Percentiles rank a stretch among this genome's conserved stretches.
Evolutionary conservation across 2,797 vertebrate species (phyloP).

Genomic region (Periparus ater): DNA sequence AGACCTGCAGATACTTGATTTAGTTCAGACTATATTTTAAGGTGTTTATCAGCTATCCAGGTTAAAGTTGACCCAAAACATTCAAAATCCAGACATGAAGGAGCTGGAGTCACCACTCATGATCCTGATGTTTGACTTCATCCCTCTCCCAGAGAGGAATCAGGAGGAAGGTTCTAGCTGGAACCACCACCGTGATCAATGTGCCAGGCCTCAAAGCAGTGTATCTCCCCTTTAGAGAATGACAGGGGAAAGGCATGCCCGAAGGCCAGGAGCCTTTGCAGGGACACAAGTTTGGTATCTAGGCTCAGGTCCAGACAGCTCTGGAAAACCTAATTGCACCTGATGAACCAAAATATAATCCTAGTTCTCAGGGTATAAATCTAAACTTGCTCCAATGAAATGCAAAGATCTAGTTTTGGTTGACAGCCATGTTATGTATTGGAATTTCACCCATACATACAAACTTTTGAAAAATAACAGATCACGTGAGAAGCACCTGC

Average conservation of each 20-base stretch:
- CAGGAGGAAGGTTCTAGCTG: not conserved
- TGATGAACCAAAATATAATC: not conserved
- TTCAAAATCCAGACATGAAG: not conserved
- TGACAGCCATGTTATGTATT: not conserved
- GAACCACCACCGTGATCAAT: not conserved
- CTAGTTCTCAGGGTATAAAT: not conserved
- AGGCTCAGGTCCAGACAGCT: not conserved
- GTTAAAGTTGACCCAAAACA: not conserved
- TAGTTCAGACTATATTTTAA: not conserved
- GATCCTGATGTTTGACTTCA: not conserved
- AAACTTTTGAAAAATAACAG: not conserved
- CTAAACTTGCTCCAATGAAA: not conserved
- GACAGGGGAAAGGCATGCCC: not conserved
- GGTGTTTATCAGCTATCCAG: not conserved
- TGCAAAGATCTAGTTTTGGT: not conserved
- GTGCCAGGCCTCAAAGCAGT: not conserved
- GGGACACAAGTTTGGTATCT: not conserved
- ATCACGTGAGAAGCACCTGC: not conserved
- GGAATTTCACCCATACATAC: not conserved
- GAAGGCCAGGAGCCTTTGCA: not conserved
- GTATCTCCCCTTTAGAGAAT: not conserved
- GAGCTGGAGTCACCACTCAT: not conserved
- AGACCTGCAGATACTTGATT: not conserved
- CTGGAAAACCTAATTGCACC: not conserved
- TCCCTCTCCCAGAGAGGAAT: not conserved